Evolutionary conservation across 2,797 vertebrate species (phyloP), one percentile per base, ranked within the genome.

Genomic region (Enteromius anoplus): DNA sequence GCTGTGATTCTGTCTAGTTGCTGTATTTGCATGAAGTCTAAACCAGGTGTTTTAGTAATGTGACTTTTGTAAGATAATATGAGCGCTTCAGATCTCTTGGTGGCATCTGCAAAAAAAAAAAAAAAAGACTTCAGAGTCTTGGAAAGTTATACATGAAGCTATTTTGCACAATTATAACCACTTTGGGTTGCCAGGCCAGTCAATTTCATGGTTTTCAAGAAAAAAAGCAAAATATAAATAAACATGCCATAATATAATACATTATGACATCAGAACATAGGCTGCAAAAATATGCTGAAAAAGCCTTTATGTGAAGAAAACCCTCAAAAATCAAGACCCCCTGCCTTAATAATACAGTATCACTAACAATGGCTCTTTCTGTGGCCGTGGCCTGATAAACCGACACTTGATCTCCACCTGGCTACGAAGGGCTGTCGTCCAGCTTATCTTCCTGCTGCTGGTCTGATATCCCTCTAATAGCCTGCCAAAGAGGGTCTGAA

Each of bases 331-430:
- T 85, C 81, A 85, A 40, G 79, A 79, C 80, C 69, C 64, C 72
- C 60, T n/a, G 34, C 71, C 42, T 72, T 82, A 77, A 82, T 75
- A 37, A 49, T 26, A 26, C 26, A 26, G 26, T 37, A 42, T 19
- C 75, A 58, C 69, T 89, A 88, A 93, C 93, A 94, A 92, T 90
- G 89, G 77, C 80, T 85, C 89, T 90, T 92, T 93, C 84, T 91
- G 80, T 85, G 9, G 51, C 32, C 66, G 58, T 81, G 65, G 78
- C 75, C 55, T 21, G 89, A 92, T 92, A 91, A 91, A 84, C 75
- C 21, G 91, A 91, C 90, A 91, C 83, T 81, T 85, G 88, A 92
- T 92, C 90, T 89, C 45, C 78, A 88, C 84, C 85, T 85, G 84
- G 80, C 84, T 82, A 82, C 65, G 73, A 83, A 82, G 4, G 40